Evolutionary conservation across 2,113 vertebrate genomes (phyloP), one percentile per base, ranked within the genome.

Genomic region (Cyprinus carpio): DNA sequence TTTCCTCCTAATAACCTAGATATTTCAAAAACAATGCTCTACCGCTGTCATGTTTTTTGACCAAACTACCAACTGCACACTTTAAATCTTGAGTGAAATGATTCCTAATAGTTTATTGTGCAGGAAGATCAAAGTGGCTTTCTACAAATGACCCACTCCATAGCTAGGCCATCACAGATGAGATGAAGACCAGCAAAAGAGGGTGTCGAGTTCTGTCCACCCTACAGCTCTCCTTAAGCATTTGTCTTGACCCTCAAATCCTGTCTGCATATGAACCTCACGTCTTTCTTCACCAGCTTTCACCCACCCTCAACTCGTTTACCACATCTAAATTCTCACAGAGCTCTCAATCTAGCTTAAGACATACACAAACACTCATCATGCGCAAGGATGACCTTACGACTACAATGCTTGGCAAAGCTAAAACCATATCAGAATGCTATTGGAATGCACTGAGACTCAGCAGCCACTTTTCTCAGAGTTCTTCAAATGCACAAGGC

Each of bases 401-500:
- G 34, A 75, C 87, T n/a, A 87, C 71, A 84, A 84, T 74, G 78
- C 77, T 88, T 90, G 90, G 88, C 89, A 62, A 65, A 58, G 46
- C 25, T 74, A 27, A 27, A 85, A 67, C 58, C 65, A 87, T 77
- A 72, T 86, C 80, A 85, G 81, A 86, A 86, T 91, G 83, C 87
- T 90, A 88, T 40, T 82, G 87, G 82, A 91, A 89, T 90, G 86
- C 90, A 86, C 84, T 88, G 67, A 58, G 31, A 79, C 89, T 90
- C 91, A 90, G 91, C 90, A 86, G 86, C 67, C 49, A 58, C 46
- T 90, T 82, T 92, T 94, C 92, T 92, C 90, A 93, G 90, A 92
- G 90, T 88, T 89, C 87, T 83, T 90, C 62, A 87, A 81, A 90
- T 89, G 87, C 87, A 90, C 51, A 60, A 81, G 83, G 43, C 85